Evolutionary conservation across 2,888 invertebrate genomes (phyloP).

Genomic region (Thera obeliscata): DNA sequence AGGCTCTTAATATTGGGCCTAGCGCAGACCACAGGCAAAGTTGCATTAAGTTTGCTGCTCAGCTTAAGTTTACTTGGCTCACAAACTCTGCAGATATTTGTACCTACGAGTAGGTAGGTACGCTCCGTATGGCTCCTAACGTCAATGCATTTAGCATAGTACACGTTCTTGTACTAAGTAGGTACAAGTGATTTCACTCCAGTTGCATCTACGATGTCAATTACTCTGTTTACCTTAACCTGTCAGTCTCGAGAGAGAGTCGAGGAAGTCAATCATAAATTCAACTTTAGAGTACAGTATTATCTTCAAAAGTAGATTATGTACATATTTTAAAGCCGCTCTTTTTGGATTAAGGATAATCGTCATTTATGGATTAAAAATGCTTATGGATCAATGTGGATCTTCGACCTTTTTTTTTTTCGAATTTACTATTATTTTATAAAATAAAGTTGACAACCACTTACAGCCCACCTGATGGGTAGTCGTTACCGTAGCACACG

Average conservation of each 20-base stretch:
- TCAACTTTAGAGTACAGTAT: too few species aligned
- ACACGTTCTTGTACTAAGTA: conserved; percentile 14
- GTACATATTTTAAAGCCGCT: too few species aligned
- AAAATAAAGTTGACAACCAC: too few species aligned
- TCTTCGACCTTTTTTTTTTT: too few species aligned
- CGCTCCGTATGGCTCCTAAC: conserved; percentile 37
- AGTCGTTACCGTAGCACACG: too few species aligned
- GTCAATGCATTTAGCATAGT: conserved; percentile 11
- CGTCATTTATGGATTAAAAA: too few species aligned
- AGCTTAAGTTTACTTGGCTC: conserved; percentile 60
- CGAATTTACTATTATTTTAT: too few species aligned
- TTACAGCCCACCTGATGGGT: too few species aligned
- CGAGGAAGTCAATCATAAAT: too few species aligned
- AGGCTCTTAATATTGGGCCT: conserved; percentile 57
- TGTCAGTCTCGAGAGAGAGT: conserved; percentile 28
- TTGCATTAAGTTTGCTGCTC: conserved; percentile 67
- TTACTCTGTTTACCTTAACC: conserved; percentile 57
- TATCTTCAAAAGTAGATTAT: too few species aligned
- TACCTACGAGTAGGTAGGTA: conserved; percentile 24
- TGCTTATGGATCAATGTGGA: too few species aligned
- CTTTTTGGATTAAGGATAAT: too few species aligned
- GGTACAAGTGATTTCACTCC: conserved; percentile 46
- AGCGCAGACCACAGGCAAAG: conserved; percentile 51
- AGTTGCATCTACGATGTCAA: conserved; percentile 50
- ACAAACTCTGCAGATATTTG: conserved; percentile 47